Evolutionary conservation across 2,113 vertebrate species (phyloP).

Genomic region (Callionymus lyra): DNA sequence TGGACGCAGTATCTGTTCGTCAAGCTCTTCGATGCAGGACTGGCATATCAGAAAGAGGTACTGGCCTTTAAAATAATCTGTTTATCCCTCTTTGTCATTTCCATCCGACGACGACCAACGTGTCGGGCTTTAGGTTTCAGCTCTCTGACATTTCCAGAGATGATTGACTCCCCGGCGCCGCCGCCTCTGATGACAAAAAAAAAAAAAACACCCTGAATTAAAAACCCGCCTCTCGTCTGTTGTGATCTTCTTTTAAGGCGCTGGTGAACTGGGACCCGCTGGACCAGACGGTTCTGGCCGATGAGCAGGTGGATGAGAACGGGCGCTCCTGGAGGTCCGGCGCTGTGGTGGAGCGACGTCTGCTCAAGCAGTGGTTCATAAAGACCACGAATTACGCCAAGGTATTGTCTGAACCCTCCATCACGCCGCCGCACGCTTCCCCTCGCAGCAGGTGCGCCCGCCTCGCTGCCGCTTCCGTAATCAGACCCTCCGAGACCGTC

Average conservation of each 20-base stretch:
- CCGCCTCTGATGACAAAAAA: slow-evolving; percentile 12
- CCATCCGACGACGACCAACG: slow-evolving; percentile 9
- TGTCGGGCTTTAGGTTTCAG: slow-evolving; percentile 1
- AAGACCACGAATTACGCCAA: slow-evolving; percentile 92
- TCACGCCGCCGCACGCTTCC: slow-evolving; percentile 34
- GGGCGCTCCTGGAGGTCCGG: slow-evolving; percentile 92
- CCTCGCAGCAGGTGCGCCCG: slow-evolving; percentile 26
- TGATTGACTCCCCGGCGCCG: background rate
- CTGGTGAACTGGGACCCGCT: slow-evolving; percentile 97
- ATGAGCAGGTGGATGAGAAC: slow-evolving; percentile 91
- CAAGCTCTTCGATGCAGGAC: slow-evolving; percentile 83
- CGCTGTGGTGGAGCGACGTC: slow-evolving; percentile 86
- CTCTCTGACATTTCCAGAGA: slow-evolving; percentile 11
- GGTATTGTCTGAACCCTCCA: slow-evolving; percentile 57
- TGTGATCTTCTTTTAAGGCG: slow-evolving; percentile 64
- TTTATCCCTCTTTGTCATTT: slow-evolving; percentile 14
- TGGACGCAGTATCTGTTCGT: slow-evolving; percentile 96
- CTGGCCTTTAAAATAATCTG: slow-evolving; percentile 2
- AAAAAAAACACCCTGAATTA: no score
- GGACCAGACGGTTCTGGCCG: slow-evolving; percentile 90
- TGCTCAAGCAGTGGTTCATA: slow-evolving; percentile 95
- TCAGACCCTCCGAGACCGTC: slow-evolving; percentile 45
- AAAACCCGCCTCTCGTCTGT: background rate
- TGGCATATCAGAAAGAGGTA: slow-evolving; percentile 97
- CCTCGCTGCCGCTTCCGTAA: slow-evolving; percentile 31